These are phyloP conservation scores for Eupeodes latifasciatus DNA, from an alignment of 2,888 invertebrate genomes.

Conservation along the genomic window DNA sequence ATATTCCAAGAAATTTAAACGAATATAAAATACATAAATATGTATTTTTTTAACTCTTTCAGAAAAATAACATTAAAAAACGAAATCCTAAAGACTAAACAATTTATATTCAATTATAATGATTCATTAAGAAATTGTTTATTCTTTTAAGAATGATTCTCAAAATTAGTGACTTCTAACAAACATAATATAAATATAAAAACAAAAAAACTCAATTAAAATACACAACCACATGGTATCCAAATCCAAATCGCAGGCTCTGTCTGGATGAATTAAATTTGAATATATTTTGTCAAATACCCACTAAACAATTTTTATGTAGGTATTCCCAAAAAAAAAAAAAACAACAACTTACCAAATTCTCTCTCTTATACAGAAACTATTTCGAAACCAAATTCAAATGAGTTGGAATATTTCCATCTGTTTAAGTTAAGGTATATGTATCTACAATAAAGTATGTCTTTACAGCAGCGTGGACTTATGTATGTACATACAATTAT, in stretches of 20 bases:
- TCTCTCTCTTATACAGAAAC: conserved; percentile 12
- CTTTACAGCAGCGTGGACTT: not conserved
- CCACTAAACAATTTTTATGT: conserved; percentile 12
- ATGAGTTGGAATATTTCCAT: conserved; percentile 46
- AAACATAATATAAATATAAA: too few relatives aligned
- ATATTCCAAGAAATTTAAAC: not conserved
- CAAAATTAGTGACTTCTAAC: conserved; percentile 22
- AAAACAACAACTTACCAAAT: conserved; percentile 14
- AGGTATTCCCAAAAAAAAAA: not conserved
- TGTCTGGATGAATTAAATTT: conserved; percentile 29
- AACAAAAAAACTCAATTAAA: not conserved
- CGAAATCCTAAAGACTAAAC: conserved; percentile 15
- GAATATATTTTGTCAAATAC: conserved; percentile 14
- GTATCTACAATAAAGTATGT: not conserved
- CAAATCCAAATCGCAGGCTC: not conserved
- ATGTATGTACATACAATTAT: too few relatives aligned
- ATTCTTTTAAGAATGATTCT: not conserved
- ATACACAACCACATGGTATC: conserved; percentile 6
- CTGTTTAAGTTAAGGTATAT: not conserved
- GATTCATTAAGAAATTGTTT: conserved; percentile 31
- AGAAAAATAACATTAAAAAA: not conserved
- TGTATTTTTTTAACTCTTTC: not conserved
- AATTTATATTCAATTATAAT: not conserved
- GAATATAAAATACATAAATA: not conserved
- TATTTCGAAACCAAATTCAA: conserved; percentile 38